These are phyloP conservation scores for Phylloscopus whistleri DNA, from an alignment of 2,113 vertebrate genomes.

Conservation along the genomic window DNA sequence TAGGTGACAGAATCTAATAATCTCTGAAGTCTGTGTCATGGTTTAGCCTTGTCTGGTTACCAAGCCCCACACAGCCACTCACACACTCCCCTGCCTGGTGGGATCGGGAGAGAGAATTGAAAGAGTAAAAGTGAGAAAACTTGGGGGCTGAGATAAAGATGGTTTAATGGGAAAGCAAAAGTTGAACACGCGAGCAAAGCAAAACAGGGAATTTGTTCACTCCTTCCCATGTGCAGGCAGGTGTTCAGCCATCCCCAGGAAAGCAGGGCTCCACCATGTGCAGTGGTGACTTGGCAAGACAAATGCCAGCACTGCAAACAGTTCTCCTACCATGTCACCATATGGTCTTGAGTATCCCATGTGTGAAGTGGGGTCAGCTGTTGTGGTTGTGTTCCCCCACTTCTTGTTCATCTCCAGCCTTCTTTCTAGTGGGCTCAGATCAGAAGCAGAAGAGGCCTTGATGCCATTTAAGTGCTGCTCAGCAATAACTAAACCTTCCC, in stretches of 20 bases:
- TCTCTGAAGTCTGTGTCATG: background rate
- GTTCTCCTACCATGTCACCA: background rate
- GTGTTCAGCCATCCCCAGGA: background rate
- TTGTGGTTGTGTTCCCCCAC: background rate
- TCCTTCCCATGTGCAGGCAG: no score
- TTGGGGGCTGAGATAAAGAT: background rate
- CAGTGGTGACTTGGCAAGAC: background rate
- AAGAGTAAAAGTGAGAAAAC: background rate
- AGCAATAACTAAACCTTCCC: background rate
- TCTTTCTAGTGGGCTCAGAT: background rate
- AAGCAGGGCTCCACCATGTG: background rate
- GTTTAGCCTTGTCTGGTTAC: background rate
- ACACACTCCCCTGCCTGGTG: background rate
- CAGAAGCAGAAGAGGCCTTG: background rate
- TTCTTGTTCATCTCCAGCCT: background rate
- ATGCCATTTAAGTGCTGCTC: background rate
- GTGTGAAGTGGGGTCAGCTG: background rate
- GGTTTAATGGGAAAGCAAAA: background rate
- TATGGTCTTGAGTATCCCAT: background rate
- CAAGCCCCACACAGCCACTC: background rate
- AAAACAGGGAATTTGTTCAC: background rate
- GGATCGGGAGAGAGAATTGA: fast-evolving
- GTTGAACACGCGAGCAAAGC: background rate
- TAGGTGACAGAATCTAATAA: background rate
- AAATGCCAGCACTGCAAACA: background rate